Conservation (phyloP, 2,113 vertebrate genomes). For the Bubo blakistoni region DNA sequence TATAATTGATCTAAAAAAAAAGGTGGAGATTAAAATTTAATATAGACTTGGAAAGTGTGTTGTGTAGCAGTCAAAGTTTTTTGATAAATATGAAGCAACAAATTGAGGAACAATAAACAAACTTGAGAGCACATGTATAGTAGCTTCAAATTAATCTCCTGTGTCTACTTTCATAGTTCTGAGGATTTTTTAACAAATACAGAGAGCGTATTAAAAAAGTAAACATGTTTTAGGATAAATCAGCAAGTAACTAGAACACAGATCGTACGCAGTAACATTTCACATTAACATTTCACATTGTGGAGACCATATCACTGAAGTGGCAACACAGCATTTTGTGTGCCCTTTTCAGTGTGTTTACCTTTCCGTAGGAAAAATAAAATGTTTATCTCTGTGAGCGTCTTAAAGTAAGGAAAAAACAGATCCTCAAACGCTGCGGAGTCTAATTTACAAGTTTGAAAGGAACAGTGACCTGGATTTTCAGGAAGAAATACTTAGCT, state of each 20-base stretch:
- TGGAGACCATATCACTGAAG: background rate
- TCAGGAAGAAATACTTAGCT: background rate
- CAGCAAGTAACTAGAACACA: background rate
- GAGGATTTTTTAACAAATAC: background rate
- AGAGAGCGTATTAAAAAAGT: background rate
- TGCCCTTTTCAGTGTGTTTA: constrained; percentile 1
- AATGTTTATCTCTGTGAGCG: background rate
- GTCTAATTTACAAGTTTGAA: constrained; percentile 9
- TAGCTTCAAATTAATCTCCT: background rate
- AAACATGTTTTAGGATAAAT: background rate
- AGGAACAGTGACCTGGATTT: constrained; percentile 9
- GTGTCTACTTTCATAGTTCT: background rate
- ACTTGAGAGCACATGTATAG: background rate
- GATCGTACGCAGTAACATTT: background rate
- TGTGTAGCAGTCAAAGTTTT: background rate
- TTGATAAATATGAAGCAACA: background rate
- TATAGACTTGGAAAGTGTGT: background rate
- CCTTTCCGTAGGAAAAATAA: background rate
- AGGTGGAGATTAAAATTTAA: background rate
- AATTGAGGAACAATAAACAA: background rate
- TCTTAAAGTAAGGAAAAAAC: background rate
- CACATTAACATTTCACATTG: background rate
- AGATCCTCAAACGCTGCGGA: background rate
- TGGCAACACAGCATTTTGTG: background rate
- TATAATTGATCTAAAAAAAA: background rate